Conservation (phyloP, 1,140 invertebrate species). For the Samia ricini region DNA sequence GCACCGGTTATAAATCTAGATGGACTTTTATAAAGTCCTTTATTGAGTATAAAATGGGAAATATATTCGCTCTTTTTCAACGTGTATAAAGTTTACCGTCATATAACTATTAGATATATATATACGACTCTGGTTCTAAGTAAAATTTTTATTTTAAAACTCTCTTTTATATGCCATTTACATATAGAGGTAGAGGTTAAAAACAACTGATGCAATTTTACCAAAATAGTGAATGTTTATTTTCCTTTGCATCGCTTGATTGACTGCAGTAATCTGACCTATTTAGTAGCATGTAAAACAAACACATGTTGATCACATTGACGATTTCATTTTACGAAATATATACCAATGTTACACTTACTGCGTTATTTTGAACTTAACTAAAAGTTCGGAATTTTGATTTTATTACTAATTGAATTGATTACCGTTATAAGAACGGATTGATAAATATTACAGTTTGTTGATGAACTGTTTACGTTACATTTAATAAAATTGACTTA, state of each 20-base stretch:
- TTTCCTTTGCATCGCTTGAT: slow-evolving; percentile 48
- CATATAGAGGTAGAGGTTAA: background rate
- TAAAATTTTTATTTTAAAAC: no score
- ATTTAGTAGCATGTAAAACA: slow-evolving; percentile 26
- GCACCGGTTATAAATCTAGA: slow-evolving; percentile 33
- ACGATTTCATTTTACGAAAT: slow-evolving; percentile 10
- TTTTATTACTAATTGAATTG: background rate
- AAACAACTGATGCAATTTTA: background rate
- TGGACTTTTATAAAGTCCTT: slow-evolving; percentile 17
- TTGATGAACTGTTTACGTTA: no score
- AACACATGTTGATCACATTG: slow-evolving; percentile 38
- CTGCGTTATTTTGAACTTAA: no score
- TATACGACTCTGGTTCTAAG: no score
- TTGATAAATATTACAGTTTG: background rate
- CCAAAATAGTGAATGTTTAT: slow-evolving; percentile 31
- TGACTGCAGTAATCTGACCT: slow-evolving; percentile 51
- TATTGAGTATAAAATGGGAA: slow-evolving; percentile 4
- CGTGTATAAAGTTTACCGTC: background rate
- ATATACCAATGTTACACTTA: no score
- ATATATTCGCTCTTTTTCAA: slow-evolving; percentile 3
- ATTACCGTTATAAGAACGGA: background rate
- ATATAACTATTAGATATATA: background rate
- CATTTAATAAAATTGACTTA: no score
- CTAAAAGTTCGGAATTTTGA: background rate
- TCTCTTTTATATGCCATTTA: no score